phyloP scores from a whole-genome alignment of 2,888 invertebrate species.

The Linnaemya tessellans region DNA sequence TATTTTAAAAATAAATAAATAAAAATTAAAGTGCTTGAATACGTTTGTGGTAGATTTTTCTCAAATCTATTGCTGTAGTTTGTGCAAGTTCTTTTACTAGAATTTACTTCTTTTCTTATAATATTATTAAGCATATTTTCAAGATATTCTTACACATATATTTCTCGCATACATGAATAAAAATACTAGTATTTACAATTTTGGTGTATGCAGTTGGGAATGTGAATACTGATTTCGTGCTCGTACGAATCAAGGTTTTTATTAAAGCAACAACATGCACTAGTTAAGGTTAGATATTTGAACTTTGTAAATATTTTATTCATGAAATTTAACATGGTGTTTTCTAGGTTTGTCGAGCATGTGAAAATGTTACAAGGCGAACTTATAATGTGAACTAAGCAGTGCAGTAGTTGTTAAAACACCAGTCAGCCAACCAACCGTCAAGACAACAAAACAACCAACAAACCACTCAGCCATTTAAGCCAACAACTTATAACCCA shows the following conservation, averaged over 20 bases:
- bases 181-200: neutral
- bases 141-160: neutral
- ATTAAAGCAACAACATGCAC: conserved; percentile 35
- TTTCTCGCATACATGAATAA: neutral
- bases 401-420: conserved; percentile 4
- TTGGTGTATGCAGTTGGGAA: neutral
- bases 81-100: too few relatives aligned
- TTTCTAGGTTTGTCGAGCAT: conserved; percentile 59
- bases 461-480: conserved; percentile 18
- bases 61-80: too few relatives aligned
- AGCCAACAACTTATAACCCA: conserved; percentile 16
- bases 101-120: too few relatives aligned
- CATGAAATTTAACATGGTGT: conserved; percentile 66
- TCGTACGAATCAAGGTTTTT: conserved; percentile 23
- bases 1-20: too few relatives aligned
- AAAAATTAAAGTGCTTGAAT: too few relatives aligned
- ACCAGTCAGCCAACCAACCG: conserved; percentile 12
- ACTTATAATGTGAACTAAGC: conserved; percentile 35
- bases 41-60: too few relatives aligned
- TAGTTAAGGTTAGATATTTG: conserved; percentile 65
- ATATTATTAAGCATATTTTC: neutral
- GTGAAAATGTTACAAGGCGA: conserved; percentile 60
- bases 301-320: conserved; percentile 70
- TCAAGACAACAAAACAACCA: neutral
- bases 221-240: neutral